A percentile compares a stretch with the other conserved stretches of the same genome.
Conservation (phyloP, 2,797 vertebrate species). For the Bucorvus abyssinicus region DNA sequence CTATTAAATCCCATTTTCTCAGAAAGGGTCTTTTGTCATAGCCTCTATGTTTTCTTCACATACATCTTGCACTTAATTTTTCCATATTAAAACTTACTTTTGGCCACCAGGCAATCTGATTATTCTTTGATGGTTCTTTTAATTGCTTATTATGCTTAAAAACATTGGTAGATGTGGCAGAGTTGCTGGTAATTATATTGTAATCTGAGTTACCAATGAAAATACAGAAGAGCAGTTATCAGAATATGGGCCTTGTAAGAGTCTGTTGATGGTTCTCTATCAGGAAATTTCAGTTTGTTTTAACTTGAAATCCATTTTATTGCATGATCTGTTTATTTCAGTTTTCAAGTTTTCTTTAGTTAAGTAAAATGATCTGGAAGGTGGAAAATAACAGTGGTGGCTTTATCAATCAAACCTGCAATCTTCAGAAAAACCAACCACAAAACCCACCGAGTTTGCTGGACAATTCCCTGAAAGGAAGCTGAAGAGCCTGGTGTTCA, state of each 20-base stretch:
- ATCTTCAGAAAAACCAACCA: not conserved
- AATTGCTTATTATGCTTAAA: not conserved
- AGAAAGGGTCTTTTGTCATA: not conserved
- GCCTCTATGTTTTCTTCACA: not conserved
- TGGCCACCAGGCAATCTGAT: not conserved
- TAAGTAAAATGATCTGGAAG: not conserved
- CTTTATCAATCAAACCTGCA: not conserved
- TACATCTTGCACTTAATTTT: not conserved
- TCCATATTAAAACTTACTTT: not conserved
- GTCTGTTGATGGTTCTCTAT: not conserved
- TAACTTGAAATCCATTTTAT: not conserved
- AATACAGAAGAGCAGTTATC: not conserved
- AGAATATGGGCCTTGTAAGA: not conserved
- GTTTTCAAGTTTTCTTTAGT: not conserved
- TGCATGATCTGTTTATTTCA: not conserved
- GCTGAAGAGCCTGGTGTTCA: not conserved
- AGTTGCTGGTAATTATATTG: not conserved
- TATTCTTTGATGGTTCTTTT: not conserved
- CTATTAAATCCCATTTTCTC: not conserved
- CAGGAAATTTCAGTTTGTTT: not conserved
- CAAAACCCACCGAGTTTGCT: not conserved
- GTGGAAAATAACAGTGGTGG: not conserved
- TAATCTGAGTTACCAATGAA: not conserved
- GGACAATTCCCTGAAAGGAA: not conserved
- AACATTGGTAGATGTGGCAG: not conserved